phyloP scores from a whole-genome alignment of 1,140 invertebrate genomes.

The Caenorhabditis briggsae region DNA sequence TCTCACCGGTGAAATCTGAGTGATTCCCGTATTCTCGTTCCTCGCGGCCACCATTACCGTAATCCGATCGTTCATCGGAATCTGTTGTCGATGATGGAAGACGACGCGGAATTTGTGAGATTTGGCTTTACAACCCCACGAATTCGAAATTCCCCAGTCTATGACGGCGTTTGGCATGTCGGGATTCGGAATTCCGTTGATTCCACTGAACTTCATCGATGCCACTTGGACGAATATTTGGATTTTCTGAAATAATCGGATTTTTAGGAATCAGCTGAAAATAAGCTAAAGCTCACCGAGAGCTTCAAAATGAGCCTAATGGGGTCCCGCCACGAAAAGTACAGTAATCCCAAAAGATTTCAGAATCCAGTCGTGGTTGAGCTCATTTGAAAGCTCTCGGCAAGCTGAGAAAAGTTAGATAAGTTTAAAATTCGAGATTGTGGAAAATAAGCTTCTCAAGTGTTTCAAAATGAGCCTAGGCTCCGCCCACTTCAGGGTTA shows the following conservation, averaged over 20 bases:
- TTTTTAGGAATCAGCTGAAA: too few relatives aligned
- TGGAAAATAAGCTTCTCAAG: too few relatives aligned
- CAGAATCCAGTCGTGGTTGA: too few relatives aligned
- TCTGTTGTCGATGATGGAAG: conserved; percentile 5
- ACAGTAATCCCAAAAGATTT: too few relatives aligned
- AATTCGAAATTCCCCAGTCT: conserved; percentile 23
- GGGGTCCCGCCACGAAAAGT: too few relatives aligned
- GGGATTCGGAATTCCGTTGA: not conserved
- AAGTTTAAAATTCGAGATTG: too few relatives aligned
- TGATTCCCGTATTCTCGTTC: not conserved
- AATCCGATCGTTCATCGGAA: not conserved
- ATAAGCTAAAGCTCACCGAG: too few relatives aligned
- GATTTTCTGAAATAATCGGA: conserved; percentile 28
- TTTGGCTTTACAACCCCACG: conserved; percentile 11
- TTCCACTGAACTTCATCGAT: conserved; percentile 10
- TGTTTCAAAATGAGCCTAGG: too few relatives aligned
- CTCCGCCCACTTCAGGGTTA: too few relatives aligned
- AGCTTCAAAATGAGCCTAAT: too few relatives aligned
- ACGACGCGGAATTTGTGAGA: conserved; percentile 16
- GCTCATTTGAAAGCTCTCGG: too few relatives aligned
- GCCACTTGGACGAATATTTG: conserved; percentile 23
- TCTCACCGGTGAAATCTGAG: conserved; percentile 3
- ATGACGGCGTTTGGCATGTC: not conserved
- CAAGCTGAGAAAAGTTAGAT: too few relatives aligned
- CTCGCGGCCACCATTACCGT: not conserved